phyloP scores from a whole-genome alignment of 2,888 invertebrate genomes.

The Cataglyphis cursor region DNA sequence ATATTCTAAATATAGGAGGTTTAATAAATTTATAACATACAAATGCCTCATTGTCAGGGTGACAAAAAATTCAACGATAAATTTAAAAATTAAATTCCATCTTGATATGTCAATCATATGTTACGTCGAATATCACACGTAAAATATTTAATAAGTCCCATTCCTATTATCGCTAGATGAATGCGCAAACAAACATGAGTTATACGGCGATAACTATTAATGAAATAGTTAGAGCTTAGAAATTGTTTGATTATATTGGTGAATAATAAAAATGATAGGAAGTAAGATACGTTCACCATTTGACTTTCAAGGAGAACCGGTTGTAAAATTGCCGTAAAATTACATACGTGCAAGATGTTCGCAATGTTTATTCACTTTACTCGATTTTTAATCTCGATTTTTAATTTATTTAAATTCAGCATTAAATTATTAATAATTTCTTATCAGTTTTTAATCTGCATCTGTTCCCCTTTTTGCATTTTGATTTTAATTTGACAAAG shows the following conservation, averaged over 20 bases:
- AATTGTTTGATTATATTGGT: neutral
- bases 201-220: neutral
- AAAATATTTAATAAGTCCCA: neutral
- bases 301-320: neutral
- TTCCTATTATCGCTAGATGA: constrained; percentile 1
- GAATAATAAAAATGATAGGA: neutral
- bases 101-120: constrained; percentile 26
- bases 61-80: constrained; percentile 22
- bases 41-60: neutral
- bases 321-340: neutral
- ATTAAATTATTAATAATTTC: neutral
- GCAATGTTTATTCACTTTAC: neutral
- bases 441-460: neutral
- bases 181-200: neutral
- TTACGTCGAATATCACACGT: neutral
- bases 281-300: constrained; percentile 3
- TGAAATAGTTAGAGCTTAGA: neutral
- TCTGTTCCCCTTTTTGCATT: neutral
- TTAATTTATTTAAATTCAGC: neutral
- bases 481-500: neutral
- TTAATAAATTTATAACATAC: neutral
- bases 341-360: neutral
- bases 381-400: neutral
- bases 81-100: neutral
- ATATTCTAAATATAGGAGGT: neutral